These are phyloP conservation scores for Horisme vitalbata DNA, from an alignment of 2,888 invertebrate genomes.

Conservation along the genomic window DNA sequence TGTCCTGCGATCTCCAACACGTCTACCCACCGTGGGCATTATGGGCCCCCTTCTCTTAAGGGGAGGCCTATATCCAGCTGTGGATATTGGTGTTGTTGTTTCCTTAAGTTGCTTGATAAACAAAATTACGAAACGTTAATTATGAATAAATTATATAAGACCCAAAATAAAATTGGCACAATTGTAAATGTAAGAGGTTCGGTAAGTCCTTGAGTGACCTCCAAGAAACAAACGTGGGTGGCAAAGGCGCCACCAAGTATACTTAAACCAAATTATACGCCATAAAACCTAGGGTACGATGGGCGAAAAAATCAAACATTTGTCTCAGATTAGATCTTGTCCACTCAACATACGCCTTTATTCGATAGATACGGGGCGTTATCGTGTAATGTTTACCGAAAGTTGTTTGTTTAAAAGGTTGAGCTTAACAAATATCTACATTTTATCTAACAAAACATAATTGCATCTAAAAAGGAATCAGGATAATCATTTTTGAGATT, in stretches of 20 bases:
- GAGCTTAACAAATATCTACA: too few relatives aligned
- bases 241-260: slow-evolving; percentile 47
- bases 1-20: too few relatives aligned
- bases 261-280: slow-evolving; percentile 51
- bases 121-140: too few relatives aligned
- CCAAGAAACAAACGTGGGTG: slow-evolving; percentile 49
- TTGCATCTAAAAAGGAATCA: neutral
- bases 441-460: too few relatives aligned
- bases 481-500: too few relatives aligned
- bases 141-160: slow-evolving; percentile 24
- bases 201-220: slow-evolving; percentile 60
- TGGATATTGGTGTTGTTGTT: neutral
- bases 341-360: slow-evolving; percentile 29
- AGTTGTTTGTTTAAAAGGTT: slow-evolving; percentile 5
- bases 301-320: slow-evolving; percentile 46
- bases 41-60: too few relatives aligned
- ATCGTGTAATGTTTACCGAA: slow-evolving; percentile 7
- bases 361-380: slow-evolving; percentile 8
- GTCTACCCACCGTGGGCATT: too few relatives aligned
- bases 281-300: slow-evolving; percentile 47
- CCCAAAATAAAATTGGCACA: slow-evolving; percentile 27
- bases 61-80: too few relatives aligned
- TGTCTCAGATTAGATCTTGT: slow-evolving; percentile 39
- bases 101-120: neutral
- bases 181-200: slow-evolving; percentile 36